A percentile compares a stretch with the other conserved stretches of the same genome.
These are phyloP conservation scores for Laupala kohalensis DNA, from an alignment of 1,140 invertebrate genomes.

Conservation along the genomic window DNA sequence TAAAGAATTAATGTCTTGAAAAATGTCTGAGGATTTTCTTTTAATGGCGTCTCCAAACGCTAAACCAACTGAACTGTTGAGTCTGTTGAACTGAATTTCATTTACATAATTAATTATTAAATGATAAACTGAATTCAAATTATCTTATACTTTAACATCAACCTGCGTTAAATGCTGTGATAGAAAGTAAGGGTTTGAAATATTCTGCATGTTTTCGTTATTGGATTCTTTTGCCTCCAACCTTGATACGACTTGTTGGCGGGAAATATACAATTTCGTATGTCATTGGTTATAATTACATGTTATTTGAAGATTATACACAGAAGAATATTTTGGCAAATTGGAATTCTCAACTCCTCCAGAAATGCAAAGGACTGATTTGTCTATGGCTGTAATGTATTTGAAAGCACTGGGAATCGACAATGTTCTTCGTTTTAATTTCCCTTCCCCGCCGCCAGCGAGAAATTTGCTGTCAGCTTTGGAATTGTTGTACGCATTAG, in stretches of 20 bases:
- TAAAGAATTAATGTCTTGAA: background rate
- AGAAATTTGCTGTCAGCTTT: slow-evolving; percentile 73
- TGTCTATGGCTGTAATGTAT: slow-evolving; percentile 76
- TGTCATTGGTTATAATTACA: too few species aligned
- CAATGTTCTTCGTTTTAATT: slow-evolving; percentile 73
- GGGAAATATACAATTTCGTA: too few species aligned
- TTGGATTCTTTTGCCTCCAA: too few species aligned
- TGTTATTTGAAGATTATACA: slow-evolving; percentile 67
- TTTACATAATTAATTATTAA: too few species aligned
- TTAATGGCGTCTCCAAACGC: slow-evolving; percentile 15
- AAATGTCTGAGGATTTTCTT: background rate
- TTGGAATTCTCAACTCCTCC: slow-evolving; percentile 61
- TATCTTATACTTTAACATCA: too few species aligned
- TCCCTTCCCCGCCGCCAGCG: slow-evolving; percentile 78
- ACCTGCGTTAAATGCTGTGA: too few species aligned
- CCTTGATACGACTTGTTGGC: too few species aligned
- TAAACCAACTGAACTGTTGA: too few species aligned
- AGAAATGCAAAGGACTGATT: slow-evolving; percentile 83
- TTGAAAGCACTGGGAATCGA: slow-evolving; percentile 91
- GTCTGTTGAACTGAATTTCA: too few species aligned
- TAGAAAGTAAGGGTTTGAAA: too few species aligned
- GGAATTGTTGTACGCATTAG: slow-evolving; percentile 79
- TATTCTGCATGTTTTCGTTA: too few species aligned
- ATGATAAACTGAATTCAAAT: too few species aligned
- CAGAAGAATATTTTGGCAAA: slow-evolving; percentile 62